A percentile compares a stretch with the other conserved stretches of the same genome.
Evolutionary conservation across 2,888 invertebrate genomes (phyloP).

Genomic region (Leptopilina drosophilae): DNA sequence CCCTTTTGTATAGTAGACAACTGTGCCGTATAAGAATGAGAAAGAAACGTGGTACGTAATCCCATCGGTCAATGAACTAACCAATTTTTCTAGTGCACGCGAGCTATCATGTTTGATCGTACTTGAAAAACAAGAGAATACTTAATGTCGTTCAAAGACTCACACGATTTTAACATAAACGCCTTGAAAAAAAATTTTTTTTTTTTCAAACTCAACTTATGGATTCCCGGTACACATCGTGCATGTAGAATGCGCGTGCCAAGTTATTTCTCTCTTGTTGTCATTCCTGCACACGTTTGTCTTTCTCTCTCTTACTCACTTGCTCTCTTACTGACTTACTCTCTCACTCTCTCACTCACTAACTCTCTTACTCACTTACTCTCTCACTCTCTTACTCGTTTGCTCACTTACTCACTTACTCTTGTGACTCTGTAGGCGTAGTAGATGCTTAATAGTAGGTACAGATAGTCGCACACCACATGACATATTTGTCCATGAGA

Average conservation of each 20-base stretch:
- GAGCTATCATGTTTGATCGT: not conserved
- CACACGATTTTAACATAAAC: not conserved
- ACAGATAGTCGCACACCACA: constrained; percentile 24
- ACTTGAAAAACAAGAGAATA: not conserved
- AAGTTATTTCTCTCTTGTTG: constrained; percentile 37
- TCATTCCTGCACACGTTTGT: constrained; percentile 36
- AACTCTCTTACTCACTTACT: not conserved
- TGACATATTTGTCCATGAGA: constrained; percentile 21
- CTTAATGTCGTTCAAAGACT: not conserved
- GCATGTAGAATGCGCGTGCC: constrained; percentile 2
- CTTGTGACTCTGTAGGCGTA: constrained; percentile 23
- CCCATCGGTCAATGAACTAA: constrained; percentile 9
- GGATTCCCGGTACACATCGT: not conserved
- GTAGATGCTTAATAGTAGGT: constrained; percentile 11
- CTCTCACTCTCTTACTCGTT: not conserved
- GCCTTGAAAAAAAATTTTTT: not conserved
- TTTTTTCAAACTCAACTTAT: not conserved
- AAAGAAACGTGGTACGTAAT: too few relatives aligned
- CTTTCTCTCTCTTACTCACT: not conserved
- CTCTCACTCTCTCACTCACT: not conserved
- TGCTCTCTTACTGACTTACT: not conserved
- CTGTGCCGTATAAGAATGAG: too few relatives aligned
- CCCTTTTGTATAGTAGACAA: too few relatives aligned
- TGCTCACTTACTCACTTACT: too few relatives aligned
- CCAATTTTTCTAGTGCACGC: not conserved